A percentile compares a stretch with the other conserved stretches of the same genome.
phyloP scores from a whole-genome alignment of 1,140 invertebrate genomes.

The Bombus pascuorum region DNA sequence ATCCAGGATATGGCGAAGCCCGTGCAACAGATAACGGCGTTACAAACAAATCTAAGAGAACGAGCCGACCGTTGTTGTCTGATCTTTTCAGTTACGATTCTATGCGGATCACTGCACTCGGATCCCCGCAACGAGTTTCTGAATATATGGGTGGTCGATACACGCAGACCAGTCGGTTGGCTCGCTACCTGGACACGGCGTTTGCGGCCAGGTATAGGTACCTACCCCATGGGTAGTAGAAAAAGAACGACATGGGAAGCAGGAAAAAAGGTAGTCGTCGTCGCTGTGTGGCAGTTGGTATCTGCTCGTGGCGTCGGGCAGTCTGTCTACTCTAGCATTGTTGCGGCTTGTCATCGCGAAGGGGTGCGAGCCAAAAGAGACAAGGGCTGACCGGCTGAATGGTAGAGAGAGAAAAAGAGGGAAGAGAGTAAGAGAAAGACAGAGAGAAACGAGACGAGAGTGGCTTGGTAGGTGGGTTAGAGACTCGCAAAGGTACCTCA shows the following conservation, averaged over 20 bases:
- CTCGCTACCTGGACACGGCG: slow-evolving; percentile 53
- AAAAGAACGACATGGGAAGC: slow-evolving; percentile 4
- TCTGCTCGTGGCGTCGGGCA: slow-evolving; percentile 62
- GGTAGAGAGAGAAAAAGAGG: not conserved
- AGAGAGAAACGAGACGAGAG: not conserved
- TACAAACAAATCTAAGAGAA: slow-evolving; percentile 22
- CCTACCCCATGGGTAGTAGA: slow-evolving; percentile 29
- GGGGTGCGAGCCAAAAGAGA: slow-evolving; percentile 36
- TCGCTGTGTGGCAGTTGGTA: slow-evolving; percentile 57
- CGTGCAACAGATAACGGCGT: slow-evolving; percentile 40
- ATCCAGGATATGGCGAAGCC: not conserved
- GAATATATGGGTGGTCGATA: slow-evolving; percentile 62
- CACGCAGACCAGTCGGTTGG: slow-evolving; percentile 30
- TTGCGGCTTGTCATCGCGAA: slow-evolving; percentile 66
- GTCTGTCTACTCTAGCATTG: slow-evolving; percentile 67
- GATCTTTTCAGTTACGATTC: slow-evolving; percentile 47
- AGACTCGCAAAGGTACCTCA: slow-evolving; percentile 35
- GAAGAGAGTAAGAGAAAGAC: not conserved
- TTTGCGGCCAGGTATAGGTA: slow-evolving; percentile 49
- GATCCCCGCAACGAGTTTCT: slow-evolving; percentile 12
- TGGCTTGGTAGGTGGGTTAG: slow-evolving; percentile 10
- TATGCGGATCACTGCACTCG: slow-evolving; percentile 40
- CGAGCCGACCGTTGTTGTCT: slow-evolving; percentile 29
- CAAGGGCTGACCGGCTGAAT: slow-evolving; percentile 15
- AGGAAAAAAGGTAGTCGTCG: slow-evolving; percentile 46